These are phyloP conservation scores for Gambusia yucatana DNA, from an alignment of 2,797 vertebrate genomes.

Conservation along the genomic window DNA sequence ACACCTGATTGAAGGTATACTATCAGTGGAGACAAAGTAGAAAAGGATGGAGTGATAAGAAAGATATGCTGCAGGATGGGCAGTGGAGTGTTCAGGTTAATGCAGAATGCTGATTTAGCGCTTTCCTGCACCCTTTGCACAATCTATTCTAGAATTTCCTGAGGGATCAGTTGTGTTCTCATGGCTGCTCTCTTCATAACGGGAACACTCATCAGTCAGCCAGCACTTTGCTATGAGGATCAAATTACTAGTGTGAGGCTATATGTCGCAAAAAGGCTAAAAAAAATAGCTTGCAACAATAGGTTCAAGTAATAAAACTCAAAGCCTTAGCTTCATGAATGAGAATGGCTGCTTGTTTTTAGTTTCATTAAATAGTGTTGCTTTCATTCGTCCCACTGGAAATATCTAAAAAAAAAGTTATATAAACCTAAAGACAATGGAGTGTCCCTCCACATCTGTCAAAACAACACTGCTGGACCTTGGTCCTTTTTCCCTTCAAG, in stretches of 20 bases:
- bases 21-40: constrained; percentile 28
- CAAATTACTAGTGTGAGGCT: constrained; percentile 47
- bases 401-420: constrained; percentile 13
- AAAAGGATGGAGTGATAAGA: constrained; percentile 55
- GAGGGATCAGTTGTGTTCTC: constrained; percentile 58
- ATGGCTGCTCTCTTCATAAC: constrained; percentile 64
- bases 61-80: constrained; percentile 18
- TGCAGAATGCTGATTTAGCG: constrained; percentile 68
- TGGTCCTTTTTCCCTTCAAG: background rate
- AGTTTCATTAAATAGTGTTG: background rate
- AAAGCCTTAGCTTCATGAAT: constrained; percentile 9
- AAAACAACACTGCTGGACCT: constrained; percentile 33
- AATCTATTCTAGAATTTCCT: constrained; percentile 69
- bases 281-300: constrained; percentile 27
- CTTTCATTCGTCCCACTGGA: constrained; percentile 29
- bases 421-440: constrained; percentile 9
- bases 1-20: constrained; percentile 43
- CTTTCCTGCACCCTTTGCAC: constrained; percentile 47
- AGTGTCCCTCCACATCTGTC: constrained; percentile 39
- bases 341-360: background rate
- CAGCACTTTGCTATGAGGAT: constrained; percentile 54
- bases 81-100: constrained; percentile 26
- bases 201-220: constrained; percentile 47
- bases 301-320: constrained; percentile 19
- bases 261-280: constrained; percentile 22